Base-by-base conservation (phyloP, 2,888 invertebrate genomes). In the Dicyrtomina minuta region DNA sequence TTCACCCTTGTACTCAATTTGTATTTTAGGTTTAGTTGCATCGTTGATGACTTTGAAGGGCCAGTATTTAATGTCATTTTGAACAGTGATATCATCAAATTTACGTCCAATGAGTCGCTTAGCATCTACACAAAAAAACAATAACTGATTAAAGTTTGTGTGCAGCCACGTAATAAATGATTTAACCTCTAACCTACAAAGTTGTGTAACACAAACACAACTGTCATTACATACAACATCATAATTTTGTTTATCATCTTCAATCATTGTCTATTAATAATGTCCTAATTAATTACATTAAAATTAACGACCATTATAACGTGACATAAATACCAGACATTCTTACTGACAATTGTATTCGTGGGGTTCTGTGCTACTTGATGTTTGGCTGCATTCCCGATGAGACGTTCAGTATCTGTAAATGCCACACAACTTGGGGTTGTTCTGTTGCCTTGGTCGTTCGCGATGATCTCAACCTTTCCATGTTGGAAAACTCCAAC, bases 21-120 rank as follows among this genome's bases (percentile, higher is more conserved):
- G 68, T 8, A 76, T 65, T 41, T 75, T 76, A 1, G 77, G 75
- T 61, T 76, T 77, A 64, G 90, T 89, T 73, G 86, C 86, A 81
- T 90, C 90, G 81, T 86, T 90, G 80, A 90, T 83, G 2, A 95
- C 59, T 81, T 90, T 90, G 81, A 96, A 96, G 61, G 96, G 95
- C 90, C 94, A 96, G 83, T 91, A 91, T 84, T 95, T 93, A 87
- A 95, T 90, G 82, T 96, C 96, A 62, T 88, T 88, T 84, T 96
- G 96, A 67, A 98, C 93, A n/a, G 92, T 89, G 53, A 83, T 83
- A 82, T 95, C 94, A 79, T 90, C 90, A 82, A 90, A 96, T 79
- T 91, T 90, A 79, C 96, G 90, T 68, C 96, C 96, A 84, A 96
- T 95, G 80, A 96, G 86, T 82, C 96, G 90, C 84, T 96, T 89